These are phyloP conservation scores for Chelonus formosanus DNA, from an alignment of 2,888 invertebrate species.

Conservation along the genomic window DNA sequence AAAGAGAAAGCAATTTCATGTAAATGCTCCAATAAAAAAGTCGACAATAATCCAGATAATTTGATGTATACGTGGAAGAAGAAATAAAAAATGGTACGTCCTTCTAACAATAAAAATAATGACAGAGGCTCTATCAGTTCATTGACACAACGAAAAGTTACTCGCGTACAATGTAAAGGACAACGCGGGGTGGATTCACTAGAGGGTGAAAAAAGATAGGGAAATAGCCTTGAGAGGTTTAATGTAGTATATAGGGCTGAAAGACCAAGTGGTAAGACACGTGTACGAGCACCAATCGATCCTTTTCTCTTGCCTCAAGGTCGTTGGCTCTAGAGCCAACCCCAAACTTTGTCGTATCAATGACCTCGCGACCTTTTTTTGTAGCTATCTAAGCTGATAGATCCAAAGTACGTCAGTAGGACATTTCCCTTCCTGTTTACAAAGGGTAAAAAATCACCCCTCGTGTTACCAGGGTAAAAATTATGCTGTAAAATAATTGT, in stretches of 20 bases:
- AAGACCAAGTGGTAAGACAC: constrained; percentile 48
- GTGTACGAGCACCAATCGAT: constrained; percentile 59
- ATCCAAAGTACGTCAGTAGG: constrained; percentile 61
- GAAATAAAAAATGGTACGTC: too few species aligned
- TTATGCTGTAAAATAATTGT: too few species aligned
- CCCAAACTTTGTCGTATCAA: constrained; percentile 53
- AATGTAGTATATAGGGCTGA: constrained; percentile 39
- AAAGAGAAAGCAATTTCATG: constrained; percentile 6
- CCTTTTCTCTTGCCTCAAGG: constrained; percentile 55
- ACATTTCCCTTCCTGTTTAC: constrained; percentile 48
- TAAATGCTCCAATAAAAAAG: neutral
- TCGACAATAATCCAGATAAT: too few species aligned
- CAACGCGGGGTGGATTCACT: neutral
- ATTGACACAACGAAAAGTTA: constrained; percentile 6
- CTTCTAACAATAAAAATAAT: neutral
- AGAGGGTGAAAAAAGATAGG: constrained; percentile 18
- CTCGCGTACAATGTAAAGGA: neutral
- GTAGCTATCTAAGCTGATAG: constrained; percentile 40
- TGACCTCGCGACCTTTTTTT: constrained; percentile 56
- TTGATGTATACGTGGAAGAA: neutral
- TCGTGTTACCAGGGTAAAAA: too few species aligned
- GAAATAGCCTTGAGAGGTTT: constrained; percentile 36
- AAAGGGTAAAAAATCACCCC: constrained; percentile 5
- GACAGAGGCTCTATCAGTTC: constrained; percentile 3
- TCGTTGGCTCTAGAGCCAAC: constrained; percentile 52